A percentile compares a stretch with the other conserved stretches of the same genome.
Conservation (phyloP, 2,888 invertebrate species). For the Patella caerulea region DNA sequence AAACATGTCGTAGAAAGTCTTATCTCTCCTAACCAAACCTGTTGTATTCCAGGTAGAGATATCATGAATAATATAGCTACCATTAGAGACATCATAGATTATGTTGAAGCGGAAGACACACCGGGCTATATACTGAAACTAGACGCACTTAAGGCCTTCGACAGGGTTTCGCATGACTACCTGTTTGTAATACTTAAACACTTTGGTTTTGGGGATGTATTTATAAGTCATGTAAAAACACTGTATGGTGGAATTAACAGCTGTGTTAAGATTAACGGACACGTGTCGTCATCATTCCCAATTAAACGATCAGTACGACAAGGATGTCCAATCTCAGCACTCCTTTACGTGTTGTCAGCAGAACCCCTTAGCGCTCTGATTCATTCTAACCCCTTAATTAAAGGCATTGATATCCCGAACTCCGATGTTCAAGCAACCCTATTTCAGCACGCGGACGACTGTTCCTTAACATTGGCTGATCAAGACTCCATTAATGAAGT, state of each 20-base stretch:
- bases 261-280: conserved; percentile 37
- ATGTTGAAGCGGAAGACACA: conserved; percentile 37
- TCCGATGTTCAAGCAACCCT: not conserved
- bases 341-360: not conserved
- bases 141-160: conserved; percentile 49
- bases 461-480: not conserved
- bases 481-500: not conserved
- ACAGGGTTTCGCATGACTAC: conserved; percentile 41
- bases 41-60: conserved; percentile 37
- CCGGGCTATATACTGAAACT: conserved; percentile 36
- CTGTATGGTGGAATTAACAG: conserved; percentile 38
- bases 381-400: not conserved
- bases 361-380: not conserved
- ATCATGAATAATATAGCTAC: conserved; percentile 45
- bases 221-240: conserved; percentile 40
- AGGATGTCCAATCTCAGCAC: not conserved
- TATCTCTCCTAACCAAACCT: conserved; percentile 42
- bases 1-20: conserved; percentile 30
- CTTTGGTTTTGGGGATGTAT: conserved; percentile 41
- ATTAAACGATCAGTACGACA: no score
- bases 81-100: conserved; percentile 37
- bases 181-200: conserved; percentile 33
- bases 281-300: conserved; percentile 29
- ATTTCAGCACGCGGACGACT: not conserved
- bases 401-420: not conserved